Percentiles rank a stretch among this genome's conserved stretches.
Evolutionary conservation across 2,113 vertebrate species (phyloP).

Genomic region (Ivindomyrus marchei): DNA sequence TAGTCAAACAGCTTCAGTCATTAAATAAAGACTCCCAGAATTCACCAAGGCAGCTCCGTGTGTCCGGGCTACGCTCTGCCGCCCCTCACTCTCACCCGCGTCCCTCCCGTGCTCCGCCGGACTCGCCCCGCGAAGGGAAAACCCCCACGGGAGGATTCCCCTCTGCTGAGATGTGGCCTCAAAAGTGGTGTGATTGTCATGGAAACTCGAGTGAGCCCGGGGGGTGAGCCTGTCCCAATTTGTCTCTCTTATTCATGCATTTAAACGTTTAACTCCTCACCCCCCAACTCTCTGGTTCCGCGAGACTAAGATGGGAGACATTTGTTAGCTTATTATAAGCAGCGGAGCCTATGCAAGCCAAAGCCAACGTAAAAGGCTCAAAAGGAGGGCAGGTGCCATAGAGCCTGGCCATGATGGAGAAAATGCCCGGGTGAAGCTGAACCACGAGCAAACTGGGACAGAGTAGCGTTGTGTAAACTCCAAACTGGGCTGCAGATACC

Average conservation of each 20-base stretch:
- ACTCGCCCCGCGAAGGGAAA: neutral
- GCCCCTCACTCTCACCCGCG: neutral
- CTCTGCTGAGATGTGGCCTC: neutral
- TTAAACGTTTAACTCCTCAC: slow-evolving; percentile 18
- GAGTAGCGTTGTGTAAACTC: neutral
- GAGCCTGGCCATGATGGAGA: slow-evolving; percentile 23
- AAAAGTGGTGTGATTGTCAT: neutral
- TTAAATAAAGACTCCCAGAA: neutral
- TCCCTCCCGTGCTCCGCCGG: neutral
- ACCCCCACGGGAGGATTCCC: neutral
- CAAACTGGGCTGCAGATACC: neutral
- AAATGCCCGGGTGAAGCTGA: neutral
- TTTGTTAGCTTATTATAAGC: slow-evolving; percentile 21
- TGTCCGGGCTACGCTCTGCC: neutral
- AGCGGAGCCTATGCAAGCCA: neutral
- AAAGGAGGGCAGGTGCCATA: slow-evolving; percentile 42
- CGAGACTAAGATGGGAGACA: slow-evolving; percentile 16
- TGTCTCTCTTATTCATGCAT: slow-evolving; percentile 1
- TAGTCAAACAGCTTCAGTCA: neutral
- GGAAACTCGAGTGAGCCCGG: slow-evolving; percentile 4
- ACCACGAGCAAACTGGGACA: neutral
- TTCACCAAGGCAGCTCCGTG: neutral
- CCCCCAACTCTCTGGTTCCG: neutral
- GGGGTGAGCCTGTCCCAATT: slow-evolving; percentile 2
- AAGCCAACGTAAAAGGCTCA: slow-evolving; percentile 12